Evolutionary conservation across 2,113 vertebrate genomes (phyloP).

Genomic region (Eolophus roseicapilla): DNA sequence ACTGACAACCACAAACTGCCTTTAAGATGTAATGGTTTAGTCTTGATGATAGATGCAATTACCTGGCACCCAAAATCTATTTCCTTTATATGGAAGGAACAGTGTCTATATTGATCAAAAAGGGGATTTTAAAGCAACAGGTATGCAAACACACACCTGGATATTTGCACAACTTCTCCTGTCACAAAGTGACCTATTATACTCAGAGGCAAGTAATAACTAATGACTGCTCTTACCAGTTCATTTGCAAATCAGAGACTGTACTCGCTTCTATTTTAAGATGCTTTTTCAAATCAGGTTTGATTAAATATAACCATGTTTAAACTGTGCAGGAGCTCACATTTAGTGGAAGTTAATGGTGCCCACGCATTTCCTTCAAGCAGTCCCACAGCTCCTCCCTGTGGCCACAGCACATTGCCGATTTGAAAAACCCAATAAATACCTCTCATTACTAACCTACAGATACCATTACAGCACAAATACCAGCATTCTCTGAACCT

Average conservation of each 20-base stretch:
- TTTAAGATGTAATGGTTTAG: background rate
- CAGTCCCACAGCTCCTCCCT: conserved; percentile 36
- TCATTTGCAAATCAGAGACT: background rate
- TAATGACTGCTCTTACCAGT: background rate
- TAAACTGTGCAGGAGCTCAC: background rate
- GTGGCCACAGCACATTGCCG: background rate
- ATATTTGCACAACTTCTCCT: background rate
- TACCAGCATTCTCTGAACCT: background rate
- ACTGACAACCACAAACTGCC: background rate
- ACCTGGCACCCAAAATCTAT: background rate
- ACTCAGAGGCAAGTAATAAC: background rate
- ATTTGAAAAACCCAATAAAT: background rate
- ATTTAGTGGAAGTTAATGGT: background rate
- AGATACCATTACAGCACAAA: background rate
- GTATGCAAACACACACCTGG: background rate
- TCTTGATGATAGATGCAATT: background rate
- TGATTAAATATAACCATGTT: background rate
- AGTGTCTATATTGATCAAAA: background rate
- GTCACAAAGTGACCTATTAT: background rate
- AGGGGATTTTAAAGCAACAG: background rate
- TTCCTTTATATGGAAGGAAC: background rate
- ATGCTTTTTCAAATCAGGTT: background rate
- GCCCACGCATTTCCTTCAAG: background rate
- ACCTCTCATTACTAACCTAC: background rate
- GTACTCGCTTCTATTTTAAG: background rate